A percentile compares a stretch with the other conserved stretches of the same genome.
Conservation (phyloP, 2,888 invertebrate genomes). For the Agrotis exclamationis region DNA sequence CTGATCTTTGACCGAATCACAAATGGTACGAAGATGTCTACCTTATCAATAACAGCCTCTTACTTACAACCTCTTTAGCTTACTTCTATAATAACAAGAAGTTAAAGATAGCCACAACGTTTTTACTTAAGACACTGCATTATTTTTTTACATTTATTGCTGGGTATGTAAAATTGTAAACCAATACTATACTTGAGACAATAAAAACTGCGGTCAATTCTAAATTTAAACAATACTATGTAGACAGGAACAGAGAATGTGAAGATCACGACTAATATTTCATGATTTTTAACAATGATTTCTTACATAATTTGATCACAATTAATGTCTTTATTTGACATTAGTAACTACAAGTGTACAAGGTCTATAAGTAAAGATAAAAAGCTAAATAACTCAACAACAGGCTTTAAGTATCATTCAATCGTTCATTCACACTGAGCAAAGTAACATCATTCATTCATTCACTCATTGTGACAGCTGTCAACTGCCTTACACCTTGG, state of each 20-base stretch:
- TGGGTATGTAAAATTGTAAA: constrained; percentile 55
- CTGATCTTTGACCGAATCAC: constrained; percentile 36
- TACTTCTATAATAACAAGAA: constrained; percentile 75
- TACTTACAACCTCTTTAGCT: constrained; percentile 81
- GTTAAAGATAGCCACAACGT: constrained; percentile 82
- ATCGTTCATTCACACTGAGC: constrained; percentile 40
- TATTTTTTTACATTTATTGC: constrained; percentile 77
- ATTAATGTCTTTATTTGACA: constrained; percentile 41
- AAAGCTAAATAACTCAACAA: constrained; percentile 58
- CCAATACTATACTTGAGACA: constrained; percentile 28
- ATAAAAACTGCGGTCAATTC: constrained; percentile 21
- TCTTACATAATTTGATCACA: constrained; percentile 63
- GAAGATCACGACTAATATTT: constrained; percentile 21
- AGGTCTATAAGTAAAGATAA: constrained; percentile 48
- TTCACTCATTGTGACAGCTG: constrained; percentile 28
- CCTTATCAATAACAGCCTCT: constrained; percentile 82
- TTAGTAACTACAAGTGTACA: constrained; percentile 41
- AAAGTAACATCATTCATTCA: constrained; percentile 56
- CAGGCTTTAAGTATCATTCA: constrained; percentile 49
- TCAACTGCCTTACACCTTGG: constrained; percentile 61
- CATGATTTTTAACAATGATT: constrained; percentile 33
- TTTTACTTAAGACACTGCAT: constrained; percentile 83
- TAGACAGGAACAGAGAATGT: constrained; percentile 15
- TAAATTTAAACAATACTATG: constrained; percentile 29
- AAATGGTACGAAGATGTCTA: constrained; percentile 71